A percentile compares a stretch with the other conserved stretches of the same genome.
Conservation (phyloP, 2,888 invertebrate species). For the Diploptera punctata region DNA sequence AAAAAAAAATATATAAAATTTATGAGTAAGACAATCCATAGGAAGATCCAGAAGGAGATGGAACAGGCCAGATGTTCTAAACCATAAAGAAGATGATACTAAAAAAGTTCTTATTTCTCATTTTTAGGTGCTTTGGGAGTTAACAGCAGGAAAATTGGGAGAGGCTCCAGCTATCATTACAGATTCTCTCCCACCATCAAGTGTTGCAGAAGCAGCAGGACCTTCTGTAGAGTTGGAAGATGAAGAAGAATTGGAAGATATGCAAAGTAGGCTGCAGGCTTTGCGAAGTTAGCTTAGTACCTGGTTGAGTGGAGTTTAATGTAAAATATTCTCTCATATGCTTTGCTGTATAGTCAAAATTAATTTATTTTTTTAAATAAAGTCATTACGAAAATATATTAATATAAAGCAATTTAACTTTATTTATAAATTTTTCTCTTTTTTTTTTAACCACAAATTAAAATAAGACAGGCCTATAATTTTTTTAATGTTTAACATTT, state of each 20-base stretch:
- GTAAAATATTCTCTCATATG: too few relatives aligned
- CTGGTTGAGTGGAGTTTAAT: too few relatives aligned
- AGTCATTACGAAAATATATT: too few relatives aligned
- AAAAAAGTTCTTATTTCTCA: background rate
- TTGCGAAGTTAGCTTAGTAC: conserved; percentile 85
- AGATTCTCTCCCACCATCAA: conserved; percentile 59
- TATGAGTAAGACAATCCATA: too few relatives aligned
- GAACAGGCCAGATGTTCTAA: background rate
- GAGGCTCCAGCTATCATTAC: conserved; percentile 78
- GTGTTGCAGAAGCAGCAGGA: conserved; percentile 63
- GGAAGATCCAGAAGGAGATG: background rate
- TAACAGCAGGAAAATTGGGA: conserved; percentile 90
- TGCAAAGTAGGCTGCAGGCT: conserved; percentile 88
- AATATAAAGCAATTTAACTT: too few relatives aligned
- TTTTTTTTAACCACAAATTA: too few relatives aligned
- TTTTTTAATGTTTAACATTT: too few relatives aligned
- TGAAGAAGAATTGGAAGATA: conserved; percentile 86
- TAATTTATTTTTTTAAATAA: too few relatives aligned
- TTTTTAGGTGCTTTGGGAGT: conserved; percentile 78
- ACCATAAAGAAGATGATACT: background rate
- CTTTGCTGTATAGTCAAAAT: too few relatives aligned
- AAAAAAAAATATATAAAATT: too few relatives aligned
- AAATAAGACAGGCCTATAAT: too few relatives aligned
- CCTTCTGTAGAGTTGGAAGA: conserved; percentile 67
- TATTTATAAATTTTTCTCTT: too few relatives aligned